Evolutionary conservation across 1,140 invertebrate species (phyloP), one percentile per base, ranked within the genome.

Genomic region (Anoplolepis gracilipes): DNA sequence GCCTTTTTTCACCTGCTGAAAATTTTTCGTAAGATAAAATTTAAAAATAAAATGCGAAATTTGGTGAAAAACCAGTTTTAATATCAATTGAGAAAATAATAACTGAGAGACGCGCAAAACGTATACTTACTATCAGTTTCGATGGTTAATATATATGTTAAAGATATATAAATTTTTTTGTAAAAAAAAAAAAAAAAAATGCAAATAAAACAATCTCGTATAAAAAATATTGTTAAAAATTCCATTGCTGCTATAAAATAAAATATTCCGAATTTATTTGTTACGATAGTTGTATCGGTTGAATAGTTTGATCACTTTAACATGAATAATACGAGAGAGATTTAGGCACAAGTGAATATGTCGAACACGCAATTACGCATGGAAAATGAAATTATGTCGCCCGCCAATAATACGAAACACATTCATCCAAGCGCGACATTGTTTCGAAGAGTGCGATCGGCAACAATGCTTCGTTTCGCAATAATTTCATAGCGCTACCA

Each of bases 341-440:
- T 82, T 72, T 82, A 79, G 46, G 76, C 46, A 13, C 46, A 69
- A 46, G 30, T 79, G 42, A 65, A 72, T 25, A 70, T 67, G 42
- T 49, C 19, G 67, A 39, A 6, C 11, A 53, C 67, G 78, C 67
- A 73, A 82, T 82, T 82, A 59, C 22, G 53, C 67, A 39, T 19
- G 36, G 65, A 5, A 76, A 64, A 67, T 87, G 87, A 81, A 81
- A 84, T 87, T 90, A 85, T 53, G 77, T 62, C 61, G 59, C 85
- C 42, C 70, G 49, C 30, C 62, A 57, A 87, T 87, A 89, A 89
- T 90, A 19, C 79, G 55, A 33, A 46, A 46, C 75, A 77, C 70
- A 59, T 67, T 55, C 85, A 59, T 64, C 75, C 76, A 77, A 62
- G 77, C 55, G 70, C 62, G 87, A 62, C 36, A 76, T 76, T 88